A percentile compares a stretch with the other conserved stretches of the same genome.
Evolutionary conservation across 2,888 invertebrate genomes (phyloP).

Genomic region (Stenchaetothrips biformis): DNA sequence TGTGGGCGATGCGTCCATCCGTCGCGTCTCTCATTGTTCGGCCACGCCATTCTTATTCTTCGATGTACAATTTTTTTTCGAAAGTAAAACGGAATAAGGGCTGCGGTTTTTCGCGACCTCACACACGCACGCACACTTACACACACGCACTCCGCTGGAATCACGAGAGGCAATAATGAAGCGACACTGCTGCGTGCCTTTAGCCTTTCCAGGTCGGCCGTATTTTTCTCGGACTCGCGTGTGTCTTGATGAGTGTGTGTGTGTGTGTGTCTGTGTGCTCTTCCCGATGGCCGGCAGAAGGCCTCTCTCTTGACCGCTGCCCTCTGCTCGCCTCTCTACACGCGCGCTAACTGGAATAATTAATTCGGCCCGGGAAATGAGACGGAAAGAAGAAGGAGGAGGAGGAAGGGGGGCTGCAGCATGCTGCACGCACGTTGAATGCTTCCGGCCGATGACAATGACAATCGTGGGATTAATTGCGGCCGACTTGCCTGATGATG

Average conservation of each 20-base stretch:
- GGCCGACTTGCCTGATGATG: not conserved
- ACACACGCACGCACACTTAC: too few relatives aligned
- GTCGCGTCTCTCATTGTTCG: not conserved
- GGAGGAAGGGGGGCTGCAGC: not conserved
- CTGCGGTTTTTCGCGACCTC: not conserved
- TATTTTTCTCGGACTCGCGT: too few relatives aligned
- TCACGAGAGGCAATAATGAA: too few relatives aligned
- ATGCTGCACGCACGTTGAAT: not conserved
- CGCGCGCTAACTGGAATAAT: constrained; percentile 12
- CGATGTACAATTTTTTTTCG: not conserved
- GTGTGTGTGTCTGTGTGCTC: not conserved
- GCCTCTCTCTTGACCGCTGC: not conserved
- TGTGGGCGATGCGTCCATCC: not conserved
- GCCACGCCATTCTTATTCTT: not conserved
- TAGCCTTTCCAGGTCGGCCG: too few relatives aligned
- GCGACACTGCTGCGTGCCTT: too few relatives aligned
- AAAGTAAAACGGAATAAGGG: not conserved
- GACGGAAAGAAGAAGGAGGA: not conserved
- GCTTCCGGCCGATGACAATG: constrained; percentile 21
- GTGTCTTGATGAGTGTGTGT: too few relatives aligned
- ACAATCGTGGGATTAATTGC: constrained; percentile 24
- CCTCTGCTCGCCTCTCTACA: not conserved
- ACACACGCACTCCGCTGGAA: too few relatives aligned
- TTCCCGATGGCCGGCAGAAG: not conserved
- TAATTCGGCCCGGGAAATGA: not conserved